Base-by-base conservation (phyloP, 2,113 vertebrate species). In the Festucalex cinctus region DNA sequence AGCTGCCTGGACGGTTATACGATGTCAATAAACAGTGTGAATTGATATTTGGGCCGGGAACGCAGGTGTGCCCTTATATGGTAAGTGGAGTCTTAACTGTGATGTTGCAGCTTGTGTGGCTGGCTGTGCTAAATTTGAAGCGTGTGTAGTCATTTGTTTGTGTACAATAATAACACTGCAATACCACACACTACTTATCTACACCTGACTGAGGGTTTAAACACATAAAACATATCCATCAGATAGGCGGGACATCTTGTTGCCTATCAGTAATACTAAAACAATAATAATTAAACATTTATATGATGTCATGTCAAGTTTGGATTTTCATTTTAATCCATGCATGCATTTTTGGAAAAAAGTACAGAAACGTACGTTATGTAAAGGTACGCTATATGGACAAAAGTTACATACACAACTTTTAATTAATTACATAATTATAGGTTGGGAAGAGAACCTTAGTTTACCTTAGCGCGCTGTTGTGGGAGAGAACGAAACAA, bases 1-100 rank as follows among this genome's bases (percentile, higher is more conserved):
- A 98, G 84, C 94, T 97, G 79, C 95, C 97, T 0, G 97, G 97
- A 73, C 88, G 91, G 73, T 93, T 98, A 78, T 99, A 98, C 91
- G 94, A 90, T 2, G 95, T 98, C 90, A 95, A 98, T 89, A 98
- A 97, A 90, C 97, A 99, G 86, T 99, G 97, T 86, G 97, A 99
- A 92, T 86, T 99, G 90, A 97, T 99, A 93, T 99, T 99, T 90
- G 97, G 97, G 85, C 92, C 93, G 0, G 97, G 97, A 75, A 96
- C 95, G 69, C 94, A 98, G 91, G 94, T 99, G 91, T 99, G 97
- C 89, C 96, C 97, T 0, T 99, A 96, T 80, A 99, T 99, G 97
- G 97, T 99, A 89, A 96, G 97, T 91, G 64, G 66, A 81, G 58
- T 41, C 1, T 39, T 1, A 61, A 61, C 10, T 14, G 20, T 20